Conservation (phyloP, 2,797 vertebrate species). For the Anolis apletophallus region DNA sequence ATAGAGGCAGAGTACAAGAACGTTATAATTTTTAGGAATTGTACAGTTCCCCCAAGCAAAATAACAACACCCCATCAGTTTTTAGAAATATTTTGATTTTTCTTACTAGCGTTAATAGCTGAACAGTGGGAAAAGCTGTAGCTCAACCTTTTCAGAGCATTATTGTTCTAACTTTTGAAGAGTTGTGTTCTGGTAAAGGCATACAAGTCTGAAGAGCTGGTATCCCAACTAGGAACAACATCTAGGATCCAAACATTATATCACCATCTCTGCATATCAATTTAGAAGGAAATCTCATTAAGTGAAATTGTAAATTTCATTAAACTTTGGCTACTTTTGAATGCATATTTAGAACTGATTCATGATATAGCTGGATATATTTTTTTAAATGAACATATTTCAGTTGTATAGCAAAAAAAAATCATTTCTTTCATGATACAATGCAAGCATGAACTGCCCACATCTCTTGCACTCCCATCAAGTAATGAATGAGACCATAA, state of each 20-base stretch:
- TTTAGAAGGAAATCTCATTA: neutral
- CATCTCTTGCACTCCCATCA: neutral
- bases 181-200: neutral
- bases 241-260: neutral
- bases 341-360: neutral
- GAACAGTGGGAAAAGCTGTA: neutral
- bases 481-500: slow-evolving; percentile 15
- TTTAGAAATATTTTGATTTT: neutral
- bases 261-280: neutral
- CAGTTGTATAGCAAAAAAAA: neutral
- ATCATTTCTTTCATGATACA: slow-evolving; percentile 29
- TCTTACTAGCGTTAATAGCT: neutral
- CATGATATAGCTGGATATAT: no score
- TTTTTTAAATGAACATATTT: neutral
- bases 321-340: neutral
- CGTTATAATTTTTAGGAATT: neutral
- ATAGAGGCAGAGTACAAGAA: no score
- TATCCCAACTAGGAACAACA: neutral
- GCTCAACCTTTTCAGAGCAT: neutral
- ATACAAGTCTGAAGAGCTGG: neutral
- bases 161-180: neutral
- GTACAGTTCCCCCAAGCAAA: neutral
- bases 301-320: neutral
- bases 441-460: slow-evolving; percentile 8
- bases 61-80: neutral